A percentile compares a stretch with the other conserved stretches of the same genome.
phyloP scores from a whole-genome alignment of 2,113 vertebrate genomes.

The Sturnus vulgaris region DNA sequence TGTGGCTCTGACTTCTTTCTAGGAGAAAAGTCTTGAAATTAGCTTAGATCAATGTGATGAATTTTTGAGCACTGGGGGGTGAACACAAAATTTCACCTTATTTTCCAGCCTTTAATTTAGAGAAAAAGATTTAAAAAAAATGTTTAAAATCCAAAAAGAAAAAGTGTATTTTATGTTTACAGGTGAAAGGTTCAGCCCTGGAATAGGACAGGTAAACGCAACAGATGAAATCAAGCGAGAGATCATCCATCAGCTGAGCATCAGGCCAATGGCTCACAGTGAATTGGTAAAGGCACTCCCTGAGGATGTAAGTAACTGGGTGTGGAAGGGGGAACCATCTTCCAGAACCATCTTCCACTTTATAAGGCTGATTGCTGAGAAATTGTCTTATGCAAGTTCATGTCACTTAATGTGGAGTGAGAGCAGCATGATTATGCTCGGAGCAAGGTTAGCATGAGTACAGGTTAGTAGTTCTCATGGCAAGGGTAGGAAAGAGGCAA shows the following conservation, averaged over 20 bases:
- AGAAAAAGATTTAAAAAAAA: background rate
- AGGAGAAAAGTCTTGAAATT: background rate
- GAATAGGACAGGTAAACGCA: conserved; percentile 86
- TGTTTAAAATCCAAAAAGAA: background rate
- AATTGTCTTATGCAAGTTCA: background rate
- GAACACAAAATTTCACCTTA: background rate
- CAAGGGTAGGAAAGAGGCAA: background rate
- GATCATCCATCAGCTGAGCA: conserved; percentile 94
- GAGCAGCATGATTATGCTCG: background rate
- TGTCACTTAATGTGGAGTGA: background rate
- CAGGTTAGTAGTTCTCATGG: background rate
- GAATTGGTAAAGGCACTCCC: conserved; percentile 94
- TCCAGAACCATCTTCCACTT: background rate
- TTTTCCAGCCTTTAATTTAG: background rate
- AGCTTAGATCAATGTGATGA: background rate
- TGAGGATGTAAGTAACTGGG: conserved; percentile 87
- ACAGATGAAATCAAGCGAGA: conserved; percentile 91
- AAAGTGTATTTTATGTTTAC: background rate
- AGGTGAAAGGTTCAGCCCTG: conserved; percentile 91
- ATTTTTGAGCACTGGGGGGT: background rate
- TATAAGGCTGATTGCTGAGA: background rate
- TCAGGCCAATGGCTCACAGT: conserved; percentile 96
- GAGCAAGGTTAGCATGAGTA: background rate
- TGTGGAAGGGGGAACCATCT: background rate
- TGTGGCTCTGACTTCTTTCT: background rate